Evolutionary conservation across 2,113 vertebrate genomes (phyloP).

Genomic region (Rissa tridactyla): DNA sequence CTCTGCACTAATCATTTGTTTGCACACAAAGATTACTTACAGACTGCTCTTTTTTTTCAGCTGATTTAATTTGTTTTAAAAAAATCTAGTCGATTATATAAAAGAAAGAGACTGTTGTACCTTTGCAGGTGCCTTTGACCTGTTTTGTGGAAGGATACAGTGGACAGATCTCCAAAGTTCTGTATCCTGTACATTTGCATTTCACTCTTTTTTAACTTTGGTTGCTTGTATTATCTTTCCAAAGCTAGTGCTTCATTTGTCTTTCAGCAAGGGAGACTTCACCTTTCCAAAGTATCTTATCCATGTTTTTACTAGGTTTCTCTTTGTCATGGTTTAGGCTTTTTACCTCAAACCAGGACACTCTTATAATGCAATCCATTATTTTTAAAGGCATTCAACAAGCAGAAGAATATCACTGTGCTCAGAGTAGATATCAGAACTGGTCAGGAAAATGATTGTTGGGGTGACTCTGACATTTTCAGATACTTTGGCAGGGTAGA

Average conservation of each 20-base stretch:
- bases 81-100: neutral
- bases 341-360: neutral
- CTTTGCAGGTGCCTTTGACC: neutral
- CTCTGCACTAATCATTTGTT: slow-evolving; percentile 12
- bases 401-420: neutral
- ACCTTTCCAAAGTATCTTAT: neutral
- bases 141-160: neutral
- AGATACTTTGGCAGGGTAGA: neutral
- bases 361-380: neutral
- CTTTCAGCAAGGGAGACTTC: neutral
- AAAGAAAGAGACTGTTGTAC: neutral
- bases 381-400: neutral
- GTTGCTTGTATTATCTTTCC: neutral
- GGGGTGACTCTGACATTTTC: neutral
- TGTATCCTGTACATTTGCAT: neutral
- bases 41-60: neutral
- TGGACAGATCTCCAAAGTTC: neutral
- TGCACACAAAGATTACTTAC: neutral
- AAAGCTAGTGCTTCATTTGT: neutral
- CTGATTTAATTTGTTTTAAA: neutral
- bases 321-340: neutral
- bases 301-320: neutral
- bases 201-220: neutral
- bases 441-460: neutral
- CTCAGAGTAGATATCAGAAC: neutral